Conservation (phyloP, 2,888 invertebrate species). For the Microchrysa polita region DNA sequence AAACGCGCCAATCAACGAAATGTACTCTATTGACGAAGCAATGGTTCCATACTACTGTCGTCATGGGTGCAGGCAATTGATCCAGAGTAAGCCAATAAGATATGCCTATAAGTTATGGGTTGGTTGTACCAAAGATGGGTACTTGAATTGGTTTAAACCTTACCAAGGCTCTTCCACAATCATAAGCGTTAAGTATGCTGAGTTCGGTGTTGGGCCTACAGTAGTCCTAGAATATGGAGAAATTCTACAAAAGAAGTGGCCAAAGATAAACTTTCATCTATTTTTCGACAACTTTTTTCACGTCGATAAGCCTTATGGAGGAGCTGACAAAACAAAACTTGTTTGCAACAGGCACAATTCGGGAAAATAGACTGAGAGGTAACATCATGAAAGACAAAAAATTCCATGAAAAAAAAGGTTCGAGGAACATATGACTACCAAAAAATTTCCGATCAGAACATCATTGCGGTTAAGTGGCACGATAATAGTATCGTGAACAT, state of each 20-base stretch:
- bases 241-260: background rate
- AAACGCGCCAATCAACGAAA: background rate
- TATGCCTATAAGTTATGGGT: constrained; percentile 38
- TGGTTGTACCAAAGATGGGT: constrained; percentile 11
- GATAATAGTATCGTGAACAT: constrained; percentile 15
- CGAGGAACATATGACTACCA: background rate
- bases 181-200: constrained; percentile 10
- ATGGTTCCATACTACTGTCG: constrained; percentile 37
- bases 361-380: background rate
- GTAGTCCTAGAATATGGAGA: constrained; percentile 17
- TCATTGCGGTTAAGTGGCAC: constrained; percentile 16
- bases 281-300: constrained; percentile 21
- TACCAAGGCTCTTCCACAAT: constrained; percentile 20
- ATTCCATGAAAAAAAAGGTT: background rate
- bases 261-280: too few relatives aligned
- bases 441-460: background rate
- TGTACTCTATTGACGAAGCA: constrained; percentile 10
- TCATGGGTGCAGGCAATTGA: constrained; percentile 13
- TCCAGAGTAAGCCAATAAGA: background rate
- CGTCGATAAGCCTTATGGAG: background rate
- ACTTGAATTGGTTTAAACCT: constrained; percentile 24
- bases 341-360: constrained; percentile 13
- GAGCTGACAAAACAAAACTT: background rate
- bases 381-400: background rate
- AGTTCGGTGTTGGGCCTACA: constrained; percentile 10